These are phyloP conservation scores for Dolomedes plantarius DNA, from an alignment of 2,888 invertebrate species.

Conservation along the genomic window DNA sequence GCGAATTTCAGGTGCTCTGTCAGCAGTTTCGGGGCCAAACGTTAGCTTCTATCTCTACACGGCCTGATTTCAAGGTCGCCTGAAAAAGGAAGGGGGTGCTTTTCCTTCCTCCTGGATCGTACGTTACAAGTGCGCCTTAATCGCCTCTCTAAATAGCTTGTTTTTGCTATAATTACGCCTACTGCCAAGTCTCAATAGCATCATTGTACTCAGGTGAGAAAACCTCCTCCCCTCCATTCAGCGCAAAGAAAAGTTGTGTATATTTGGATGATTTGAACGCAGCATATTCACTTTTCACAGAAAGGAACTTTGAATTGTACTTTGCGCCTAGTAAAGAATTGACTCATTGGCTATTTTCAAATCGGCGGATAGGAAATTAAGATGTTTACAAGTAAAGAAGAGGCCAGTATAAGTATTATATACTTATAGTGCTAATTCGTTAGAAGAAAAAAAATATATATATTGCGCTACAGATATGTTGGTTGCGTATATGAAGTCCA, in stretches of 20 bases:
- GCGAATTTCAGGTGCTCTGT: background rate
- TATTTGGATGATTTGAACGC: no score
- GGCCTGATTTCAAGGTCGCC: slow-evolving; percentile 39
- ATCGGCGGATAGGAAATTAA: no score
- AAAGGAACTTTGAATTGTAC: no score
- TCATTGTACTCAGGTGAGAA: slow-evolving; percentile 48
- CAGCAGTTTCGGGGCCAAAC: slow-evolving; percentile 41
- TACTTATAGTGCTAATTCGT: no score
- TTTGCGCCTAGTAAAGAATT: no score
- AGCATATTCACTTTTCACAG: no score
- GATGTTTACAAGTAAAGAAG: no score
- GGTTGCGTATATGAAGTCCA: no score
- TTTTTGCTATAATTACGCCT: slow-evolving; percentile 55
- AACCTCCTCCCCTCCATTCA: background rate
- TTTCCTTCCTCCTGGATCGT: slow-evolving; percentile 7
- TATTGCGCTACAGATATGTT: no score
- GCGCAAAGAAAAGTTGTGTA: background rate
- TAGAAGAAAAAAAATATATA: no score
- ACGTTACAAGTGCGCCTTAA: slow-evolving; percentile 35
- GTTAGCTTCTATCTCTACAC: slow-evolving; percentile 17
- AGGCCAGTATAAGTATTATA: no score
- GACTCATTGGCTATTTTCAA: no score
- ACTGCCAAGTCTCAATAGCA: slow-evolving; percentile 21
- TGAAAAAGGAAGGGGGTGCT: slow-evolving; percentile 30
- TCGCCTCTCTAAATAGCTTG: slow-evolving; percentile 49